Evolutionary conservation across 2,888 invertebrate genomes (phyloP).

Genomic region (Kryphioiulus occultus): DNA sequence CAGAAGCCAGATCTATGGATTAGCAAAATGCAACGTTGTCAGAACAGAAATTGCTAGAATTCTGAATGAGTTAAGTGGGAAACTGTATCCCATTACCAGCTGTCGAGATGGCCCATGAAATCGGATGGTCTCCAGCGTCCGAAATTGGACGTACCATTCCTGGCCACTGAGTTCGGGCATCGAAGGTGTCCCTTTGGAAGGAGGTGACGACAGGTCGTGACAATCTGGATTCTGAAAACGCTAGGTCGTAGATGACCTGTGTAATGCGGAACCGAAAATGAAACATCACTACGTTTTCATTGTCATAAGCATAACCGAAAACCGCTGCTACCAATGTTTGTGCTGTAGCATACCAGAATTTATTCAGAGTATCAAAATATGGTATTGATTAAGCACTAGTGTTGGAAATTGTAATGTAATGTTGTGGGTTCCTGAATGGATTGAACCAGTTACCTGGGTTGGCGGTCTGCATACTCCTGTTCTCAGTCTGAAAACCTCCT

Average conservation of each 20-base stretch:
- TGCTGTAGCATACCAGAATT: no score
- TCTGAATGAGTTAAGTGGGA: not conserved
- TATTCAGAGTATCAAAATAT: no score
- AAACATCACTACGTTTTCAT: no score
- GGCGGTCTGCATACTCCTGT: not conserved
- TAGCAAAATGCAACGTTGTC: not conserved
- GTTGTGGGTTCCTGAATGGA: no score
- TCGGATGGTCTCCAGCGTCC: conserved; percentile 77
- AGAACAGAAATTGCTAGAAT: not conserved
- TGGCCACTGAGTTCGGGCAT: conserved; percentile 79
- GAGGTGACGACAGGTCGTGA: not conserved
- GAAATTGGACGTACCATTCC: conserved; percentile 72
- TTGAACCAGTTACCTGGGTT: not conserved
- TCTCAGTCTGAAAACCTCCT: not conserved
- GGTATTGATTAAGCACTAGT: no score
- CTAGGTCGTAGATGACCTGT: not conserved
- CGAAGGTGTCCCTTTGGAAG: conserved; percentile 69
- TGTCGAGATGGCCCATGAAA: conserved; percentile 93
- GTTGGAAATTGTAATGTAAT: no score
- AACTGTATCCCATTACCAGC: conserved; percentile 64
- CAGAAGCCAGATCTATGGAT: conserved; percentile 57
- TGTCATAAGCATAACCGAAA: no score
- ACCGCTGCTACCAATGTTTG: no score
- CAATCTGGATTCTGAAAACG: not conserved
- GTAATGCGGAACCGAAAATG: no score